Evolutionary conservation across 2,113 vertebrate genomes (phyloP).

Genomic region (Dissostichus mawsoni): DNA sequence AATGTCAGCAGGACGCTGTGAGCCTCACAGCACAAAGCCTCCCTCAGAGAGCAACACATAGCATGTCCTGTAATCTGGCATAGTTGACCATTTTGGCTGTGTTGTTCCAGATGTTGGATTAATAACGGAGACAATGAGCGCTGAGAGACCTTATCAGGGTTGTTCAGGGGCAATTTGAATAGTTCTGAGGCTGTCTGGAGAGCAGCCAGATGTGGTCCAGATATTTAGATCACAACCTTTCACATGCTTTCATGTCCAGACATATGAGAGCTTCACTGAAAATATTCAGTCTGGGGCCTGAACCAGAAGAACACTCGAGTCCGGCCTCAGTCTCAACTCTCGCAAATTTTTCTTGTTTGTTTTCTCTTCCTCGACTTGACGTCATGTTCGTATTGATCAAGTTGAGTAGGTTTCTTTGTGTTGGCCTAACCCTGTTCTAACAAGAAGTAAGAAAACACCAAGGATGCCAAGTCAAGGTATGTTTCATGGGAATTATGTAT

Average conservation of each 20-base stretch:
- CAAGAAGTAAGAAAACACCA: too few relatives aligned
- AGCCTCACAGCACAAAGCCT: background rate
- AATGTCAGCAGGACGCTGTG: slow-evolving; percentile 10
- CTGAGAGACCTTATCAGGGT: slow-evolving; percentile 1
- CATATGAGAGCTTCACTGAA: background rate
- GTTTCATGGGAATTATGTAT: too few relatives aligned
- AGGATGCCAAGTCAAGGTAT: too few relatives aligned
- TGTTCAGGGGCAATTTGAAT: background rate
- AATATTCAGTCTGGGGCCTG: background rate
- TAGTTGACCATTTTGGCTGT: slow-evolving; percentile 7
- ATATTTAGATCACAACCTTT: rapidly evolving
- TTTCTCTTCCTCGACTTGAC: too few relatives aligned
- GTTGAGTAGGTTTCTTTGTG: too few relatives aligned
- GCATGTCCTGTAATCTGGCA: slow-evolving; percentile 34
- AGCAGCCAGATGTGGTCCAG: background rate
- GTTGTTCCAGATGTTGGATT: slow-evolving; percentile 57
- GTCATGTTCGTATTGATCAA: too few relatives aligned
- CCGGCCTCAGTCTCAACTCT: background rate
- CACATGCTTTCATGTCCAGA: background rate
- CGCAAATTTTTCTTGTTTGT: too few relatives aligned
- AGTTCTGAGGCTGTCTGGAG: background rate
- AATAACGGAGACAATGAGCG: background rate
- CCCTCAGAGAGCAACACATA: background rate
- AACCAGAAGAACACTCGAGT: background rate
- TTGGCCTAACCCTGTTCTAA: too few relatives aligned